Conservation (phyloP, 2,797 vertebrate genomes). For the Hyperoplus immaculatus region DNA sequence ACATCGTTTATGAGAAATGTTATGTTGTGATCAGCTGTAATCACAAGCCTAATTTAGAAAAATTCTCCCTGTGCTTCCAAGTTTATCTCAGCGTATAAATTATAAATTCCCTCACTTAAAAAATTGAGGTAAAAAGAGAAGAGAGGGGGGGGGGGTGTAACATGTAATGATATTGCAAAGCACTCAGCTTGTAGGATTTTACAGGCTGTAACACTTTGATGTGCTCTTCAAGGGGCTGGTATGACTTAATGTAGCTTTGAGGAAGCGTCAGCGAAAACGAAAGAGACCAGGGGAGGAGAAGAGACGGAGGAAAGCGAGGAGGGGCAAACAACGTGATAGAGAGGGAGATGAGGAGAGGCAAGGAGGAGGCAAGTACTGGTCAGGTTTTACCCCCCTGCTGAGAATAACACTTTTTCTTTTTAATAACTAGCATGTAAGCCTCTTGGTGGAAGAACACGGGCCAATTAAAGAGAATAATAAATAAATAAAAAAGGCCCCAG, state of each 20-base stretch:
- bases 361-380: constrained; percentile 48
- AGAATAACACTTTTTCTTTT: constrained; percentile 64
- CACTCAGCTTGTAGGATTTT: constrained; percentile 77
- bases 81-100: constrained; percentile 44
- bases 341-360: constrained; percentile 47
- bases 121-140: constrained; percentile 23
- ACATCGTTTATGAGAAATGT: constrained; percentile 28
- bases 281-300: constrained; percentile 54
- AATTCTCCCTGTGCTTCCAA: constrained; percentile 38
- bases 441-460: constrained; percentile 59
- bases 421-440: constrained; percentile 50
- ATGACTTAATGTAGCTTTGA: constrained; percentile 78
- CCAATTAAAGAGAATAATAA: constrained; percentile 77
- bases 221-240: constrained; percentile 79
- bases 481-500: constrained; percentile 60
- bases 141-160: constrained; percentile 23
- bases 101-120: constrained; percentile 47
- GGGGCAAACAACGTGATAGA: constrained; percentile 48
- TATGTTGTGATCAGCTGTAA: constrained; percentile 63
- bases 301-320: constrained; percentile 36
- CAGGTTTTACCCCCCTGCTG: constrained; percentile 64
- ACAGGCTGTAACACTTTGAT: constrained; percentile 79
- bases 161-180: constrained; percentile 79
- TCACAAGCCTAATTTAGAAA: constrained; percentile 62
- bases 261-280: constrained; percentile 69